Evolutionary conservation across 2,113 vertebrate species (phyloP), one percentile per base, ranked within the genome.

Genomic region (Paradoxurus hermaphroditus): DNA sequence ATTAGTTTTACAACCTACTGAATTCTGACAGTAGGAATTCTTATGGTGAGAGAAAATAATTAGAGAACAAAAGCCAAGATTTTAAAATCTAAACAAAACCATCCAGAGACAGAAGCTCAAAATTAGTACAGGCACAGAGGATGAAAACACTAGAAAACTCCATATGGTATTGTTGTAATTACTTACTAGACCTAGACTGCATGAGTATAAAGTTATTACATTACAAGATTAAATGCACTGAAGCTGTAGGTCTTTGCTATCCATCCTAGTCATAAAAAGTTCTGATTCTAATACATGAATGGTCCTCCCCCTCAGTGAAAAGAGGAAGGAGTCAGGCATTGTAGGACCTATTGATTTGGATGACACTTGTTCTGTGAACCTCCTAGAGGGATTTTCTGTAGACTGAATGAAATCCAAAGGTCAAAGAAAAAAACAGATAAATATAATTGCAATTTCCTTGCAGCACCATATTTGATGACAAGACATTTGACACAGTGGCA

Each of bases 401-500:
- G 81, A 67, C 67, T 29, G 39, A 92, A 94, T 86, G 86, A 95
- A 92, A 98, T 86, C n/a, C 81, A 97, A 97, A 96, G 97, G 97
- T 97, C 94, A 95, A 86, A 79, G 81, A 4, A 21, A 65, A 83
- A 75, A 86, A 46, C 46, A 41, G 95, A 83, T 96, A 96, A 92
- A 96, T 97, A 81, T 97, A 97, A 98, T 98, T 97, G 97, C 94
- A 91, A 78, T 95, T 95, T 98, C 94, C 93, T 96, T 70, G n/a
- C 59, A 94, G 93, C 86, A 81, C 72, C 49, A 36, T 90, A 88
- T 96, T 62, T 86, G 97, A 92, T 70, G 94, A 88, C 82, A 96
- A 94, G 92, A 94, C 91, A 96, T 94, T 83, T 97, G 95, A 98
- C 97, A 97, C 79, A 18, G 73, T 94, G 97, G 97, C 97, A 96